Percentiles rank a stretch among this genome's conserved stretches.
Conservation (phyloP, 1,140 invertebrate genomes). For the Babylonia areolata region DNA sequence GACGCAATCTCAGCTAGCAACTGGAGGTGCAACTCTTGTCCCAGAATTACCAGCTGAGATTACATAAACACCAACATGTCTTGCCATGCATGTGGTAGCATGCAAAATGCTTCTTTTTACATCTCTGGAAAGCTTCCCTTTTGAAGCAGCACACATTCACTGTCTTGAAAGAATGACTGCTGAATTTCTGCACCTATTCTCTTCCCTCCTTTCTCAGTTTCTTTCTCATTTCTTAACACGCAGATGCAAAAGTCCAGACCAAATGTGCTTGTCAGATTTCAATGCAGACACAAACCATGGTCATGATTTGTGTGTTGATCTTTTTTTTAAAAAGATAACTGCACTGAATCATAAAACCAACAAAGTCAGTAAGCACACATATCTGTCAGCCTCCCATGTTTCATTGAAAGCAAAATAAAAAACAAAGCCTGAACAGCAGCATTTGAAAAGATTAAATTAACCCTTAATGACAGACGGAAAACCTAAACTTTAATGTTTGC, state of each 20-base stretch:
- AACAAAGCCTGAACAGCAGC: too few relatives aligned
- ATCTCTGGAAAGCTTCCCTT: neutral
- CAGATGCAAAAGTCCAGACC: neutral
- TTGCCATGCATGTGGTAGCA: conserved; percentile 11
- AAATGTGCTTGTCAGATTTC: neutral
- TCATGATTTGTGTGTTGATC: neutral
- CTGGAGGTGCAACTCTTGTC: conserved; percentile 80
- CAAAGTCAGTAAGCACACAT: too few relatives aligned
- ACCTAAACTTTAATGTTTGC: too few relatives aligned
- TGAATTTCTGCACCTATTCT: neutral
- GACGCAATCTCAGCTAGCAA: conserved; percentile 86
- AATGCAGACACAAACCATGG: neutral
- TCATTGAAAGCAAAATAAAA: too few relatives aligned
- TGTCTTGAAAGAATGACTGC: neutral
- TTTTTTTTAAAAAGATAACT: neutral
- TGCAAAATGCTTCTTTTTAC: too few relatives aligned
- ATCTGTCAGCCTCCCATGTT: too few relatives aligned
- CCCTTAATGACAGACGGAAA: too few relatives aligned
- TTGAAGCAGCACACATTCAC: too few relatives aligned
- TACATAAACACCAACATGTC: conserved; percentile 78
- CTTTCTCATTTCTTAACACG: neutral
- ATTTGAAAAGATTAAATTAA: too few relatives aligned
- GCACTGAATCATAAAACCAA: too few relatives aligned
- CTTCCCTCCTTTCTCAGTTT: neutral
- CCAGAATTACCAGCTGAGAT: conserved; percentile 97